Percentiles rank a stretch among this genome's conserved stretches.
Conservation (phyloP, 2,888 invertebrate species). For the Tiphia femorata region DNA sequence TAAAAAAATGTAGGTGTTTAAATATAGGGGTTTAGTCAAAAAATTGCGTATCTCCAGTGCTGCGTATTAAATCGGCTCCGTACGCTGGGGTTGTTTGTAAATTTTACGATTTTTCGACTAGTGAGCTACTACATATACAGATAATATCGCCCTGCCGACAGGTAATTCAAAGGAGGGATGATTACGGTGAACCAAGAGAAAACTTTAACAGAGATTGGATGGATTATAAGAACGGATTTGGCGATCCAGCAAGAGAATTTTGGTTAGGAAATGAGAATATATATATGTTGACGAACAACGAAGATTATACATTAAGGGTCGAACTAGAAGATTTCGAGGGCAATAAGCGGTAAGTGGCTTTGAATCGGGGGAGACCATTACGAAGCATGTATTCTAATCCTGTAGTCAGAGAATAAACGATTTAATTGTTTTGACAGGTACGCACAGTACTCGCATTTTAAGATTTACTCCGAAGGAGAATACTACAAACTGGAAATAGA, state of each 20-base stretch:
- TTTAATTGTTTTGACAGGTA: constrained; percentile 72
- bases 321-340: constrained; percentile 94
- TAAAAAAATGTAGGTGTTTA: too few species aligned
- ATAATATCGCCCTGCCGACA: too few species aligned
- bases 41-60: background rate
- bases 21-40: background rate
- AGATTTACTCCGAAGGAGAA: constrained; percentile 91
- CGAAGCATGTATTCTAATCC: too few species aligned
- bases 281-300: constrained; percentile 92
- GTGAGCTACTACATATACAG: too few species aligned
- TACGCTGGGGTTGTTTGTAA: too few species aligned
- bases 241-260: constrained; percentile 90
- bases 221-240: constrained; percentile 93
- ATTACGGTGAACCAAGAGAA: constrained; percentile 88
- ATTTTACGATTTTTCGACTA: too few species aligned
- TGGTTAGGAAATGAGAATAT: constrained; percentile 96
- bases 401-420: background rate
- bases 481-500: constrained; percentile 93
- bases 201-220: constrained; percentile 94
- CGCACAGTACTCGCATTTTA: constrained; percentile 92
- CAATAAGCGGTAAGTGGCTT: constrained; percentile 84
- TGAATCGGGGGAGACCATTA: too few species aligned
- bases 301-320: constrained; percentile 88
- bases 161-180: constrained; percentile 92
- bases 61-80: background rate